Evolutionary conservation across 2,888 invertebrate genomes (phyloP), one percentile per base, ranked within the genome.

Genomic region (Hofmannophila pseudospretella): DNA sequence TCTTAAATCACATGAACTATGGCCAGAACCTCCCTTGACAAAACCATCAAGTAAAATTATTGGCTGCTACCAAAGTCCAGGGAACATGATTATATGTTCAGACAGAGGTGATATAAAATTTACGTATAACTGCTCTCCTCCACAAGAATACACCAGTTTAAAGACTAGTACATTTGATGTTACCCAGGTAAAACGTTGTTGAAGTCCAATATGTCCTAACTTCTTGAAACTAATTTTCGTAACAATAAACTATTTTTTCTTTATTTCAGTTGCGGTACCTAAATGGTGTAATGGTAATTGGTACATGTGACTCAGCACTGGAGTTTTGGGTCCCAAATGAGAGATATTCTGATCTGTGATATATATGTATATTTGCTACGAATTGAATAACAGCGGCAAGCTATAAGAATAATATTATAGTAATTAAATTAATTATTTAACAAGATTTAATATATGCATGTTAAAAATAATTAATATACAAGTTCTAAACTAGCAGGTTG

Each of bases 261-360:
- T 32, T 40, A 1, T 85, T 87, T 35, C 78, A 88, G 88, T 54
- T 88, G 47, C 71, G 76, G 45, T 88, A 88, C 49, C 68, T 73
- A 44, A 80, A 84, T 48, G 80, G 75, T 23, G 68, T 85, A n/a
- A 51, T 88, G 51, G 87, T 76, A 22, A 65, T 84, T 26, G 86
- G 87, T 9, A 86, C 85, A n/a, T 86, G 86, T 54, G 86, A 87
- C 42, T 78, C 81, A 3, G 76, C 87, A 4, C 50, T 88, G 20
- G 88, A 88, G 51, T 80, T 88, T 46, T 88, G 88, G 88, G 67
- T 85, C 31, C 86, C 86, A 1, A 67, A 60, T 23, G 68, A 73
- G 19, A 61, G 46, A 45, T 68, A 65, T 45, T 14, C 38, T 38
- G 43, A 51, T 41, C 38, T 40, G 38, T 49, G 44, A 44, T 44